Base-by-base conservation (phyloP, 2,888 invertebrate species). In the Agrenia bidenticulata region DNA sequence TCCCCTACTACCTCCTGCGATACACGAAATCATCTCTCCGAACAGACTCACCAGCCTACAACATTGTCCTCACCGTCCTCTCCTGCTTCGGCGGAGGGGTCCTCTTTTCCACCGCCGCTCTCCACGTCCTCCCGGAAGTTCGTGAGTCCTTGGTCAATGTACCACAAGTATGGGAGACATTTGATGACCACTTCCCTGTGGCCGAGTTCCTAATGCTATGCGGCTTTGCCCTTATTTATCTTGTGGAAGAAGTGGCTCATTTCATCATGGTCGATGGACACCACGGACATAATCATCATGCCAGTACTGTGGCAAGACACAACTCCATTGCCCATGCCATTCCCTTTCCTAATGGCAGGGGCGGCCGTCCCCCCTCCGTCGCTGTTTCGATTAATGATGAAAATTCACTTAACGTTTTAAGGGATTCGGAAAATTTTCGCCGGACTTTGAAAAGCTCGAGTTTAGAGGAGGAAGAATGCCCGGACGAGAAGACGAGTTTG, bases 81-180 rank as follows among this genome's bases (percentile, higher is more conserved):
- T 82, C 91, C 1, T 91, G 90, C 78, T 89, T 90, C 77, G 92
- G 92, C 1, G 91, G 87, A 1, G 92, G 92, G 1, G 88, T 92
- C 19, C 82, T 92, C 1, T 64, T 70, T 24, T 49, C 73, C 23
- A 92, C 91, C 0, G 85, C 89, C 0, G 72, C 90, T 39, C 82
- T 89, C 13, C 92, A 92, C 79, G 88, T 92, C 83, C 80, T 92
- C 1, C 89, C 90, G 7, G 91, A 92, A 82, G 86, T 88, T 1
- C 83, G 88, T 23, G 71, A 72, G 42, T 57, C 55, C 24, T 61
- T 73, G 24, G 11, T 0, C 2, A n/a, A 37, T 1, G 58, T 60
- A 23, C 61, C 65, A 2, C 23, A 45, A 13, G 59, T 69, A 15
- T 64, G 64, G 64, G 42, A 59, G 1, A 67, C 57, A 21, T 61